Evolutionary conservation across 2,113 vertebrate species (phyloP).

Genomic region (Natator depressus): DNA sequence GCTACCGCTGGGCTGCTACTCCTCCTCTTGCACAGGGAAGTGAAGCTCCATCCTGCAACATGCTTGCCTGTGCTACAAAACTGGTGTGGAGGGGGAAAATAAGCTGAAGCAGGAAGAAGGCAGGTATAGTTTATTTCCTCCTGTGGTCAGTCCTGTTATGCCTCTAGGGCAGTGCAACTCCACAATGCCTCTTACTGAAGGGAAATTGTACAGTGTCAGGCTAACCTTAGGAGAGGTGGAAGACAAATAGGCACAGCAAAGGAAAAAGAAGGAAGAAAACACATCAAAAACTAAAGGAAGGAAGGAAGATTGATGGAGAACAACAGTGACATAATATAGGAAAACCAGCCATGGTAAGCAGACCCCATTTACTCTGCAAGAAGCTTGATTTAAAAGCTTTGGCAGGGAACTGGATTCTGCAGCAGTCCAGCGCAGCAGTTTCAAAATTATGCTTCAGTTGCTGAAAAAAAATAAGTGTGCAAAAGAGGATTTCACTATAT

Average conservation of each 20-base stretch:
- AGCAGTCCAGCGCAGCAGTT: background rate
- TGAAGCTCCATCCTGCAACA: background rate
- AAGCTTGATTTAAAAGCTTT: background rate
- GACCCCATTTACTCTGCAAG: background rate
- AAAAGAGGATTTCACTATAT: background rate
- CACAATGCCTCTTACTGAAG: background rate
- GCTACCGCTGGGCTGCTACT: background rate
- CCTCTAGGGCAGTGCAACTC: background rate
- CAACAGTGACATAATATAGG: accelerated
- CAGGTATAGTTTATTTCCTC: background rate
- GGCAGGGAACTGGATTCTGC: accelerated
- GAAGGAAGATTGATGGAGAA: background rate
- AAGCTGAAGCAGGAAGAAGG: background rate
- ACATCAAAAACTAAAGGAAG: background rate
- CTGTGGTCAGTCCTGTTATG: background rate
- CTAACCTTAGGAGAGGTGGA: background rate
- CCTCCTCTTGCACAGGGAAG: background rate
- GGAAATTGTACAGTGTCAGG: background rate
- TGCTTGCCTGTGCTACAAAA: background rate
- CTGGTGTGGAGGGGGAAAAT: accelerated
- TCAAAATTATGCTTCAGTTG: background rate
- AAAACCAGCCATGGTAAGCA: background rate
- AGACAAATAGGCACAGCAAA: background rate
- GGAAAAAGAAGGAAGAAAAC: background rate
- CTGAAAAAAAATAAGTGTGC: background rate